Conservation (phyloP, 2,113 vertebrate species). For the Notarius lentiginosus region DNA sequence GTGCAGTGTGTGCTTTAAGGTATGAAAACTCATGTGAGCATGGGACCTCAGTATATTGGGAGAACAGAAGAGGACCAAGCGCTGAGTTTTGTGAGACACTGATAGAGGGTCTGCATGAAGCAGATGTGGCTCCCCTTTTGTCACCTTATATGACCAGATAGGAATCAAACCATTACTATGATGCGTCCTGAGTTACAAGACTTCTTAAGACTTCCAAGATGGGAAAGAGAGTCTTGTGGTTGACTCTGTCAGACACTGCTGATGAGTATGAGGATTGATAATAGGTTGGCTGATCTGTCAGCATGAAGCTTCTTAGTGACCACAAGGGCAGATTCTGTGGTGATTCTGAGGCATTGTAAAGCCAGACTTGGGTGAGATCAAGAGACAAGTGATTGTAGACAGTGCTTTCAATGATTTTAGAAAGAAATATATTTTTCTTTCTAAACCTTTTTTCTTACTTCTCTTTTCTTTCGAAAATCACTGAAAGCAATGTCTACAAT, state of each 20-base stretch:
- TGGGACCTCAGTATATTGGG: neutral
- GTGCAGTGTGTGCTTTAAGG: too few species aligned
- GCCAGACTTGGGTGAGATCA: too few species aligned
- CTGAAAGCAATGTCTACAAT: too few species aligned
- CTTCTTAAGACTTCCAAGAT: too few species aligned
- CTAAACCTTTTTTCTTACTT: too few species aligned
- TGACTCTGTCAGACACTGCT: too few species aligned
- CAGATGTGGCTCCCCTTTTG: neutral
- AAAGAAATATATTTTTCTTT: too few species aligned
- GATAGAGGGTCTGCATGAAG: neutral
- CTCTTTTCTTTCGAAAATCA: too few species aligned
- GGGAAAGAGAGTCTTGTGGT: too few species aligned
- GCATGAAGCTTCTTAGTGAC: too few species aligned
- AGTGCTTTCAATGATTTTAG: too few species aligned
- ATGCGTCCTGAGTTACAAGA: neutral
- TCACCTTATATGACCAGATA: neutral
- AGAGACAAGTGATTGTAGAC: too few species aligned
- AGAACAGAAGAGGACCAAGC: neutral
- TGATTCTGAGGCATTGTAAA: neutral
- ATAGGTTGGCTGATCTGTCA: neutral
- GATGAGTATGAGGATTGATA: neutral
- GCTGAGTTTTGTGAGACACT: neutral
- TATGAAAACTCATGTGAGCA: neutral
- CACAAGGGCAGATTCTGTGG: neutral
- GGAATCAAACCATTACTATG: neutral